Evolutionary conservation across 2,888 invertebrate species (phyloP), one percentile per base, ranked within the genome.

Genomic region (Esperia sulphurella): DNA sequence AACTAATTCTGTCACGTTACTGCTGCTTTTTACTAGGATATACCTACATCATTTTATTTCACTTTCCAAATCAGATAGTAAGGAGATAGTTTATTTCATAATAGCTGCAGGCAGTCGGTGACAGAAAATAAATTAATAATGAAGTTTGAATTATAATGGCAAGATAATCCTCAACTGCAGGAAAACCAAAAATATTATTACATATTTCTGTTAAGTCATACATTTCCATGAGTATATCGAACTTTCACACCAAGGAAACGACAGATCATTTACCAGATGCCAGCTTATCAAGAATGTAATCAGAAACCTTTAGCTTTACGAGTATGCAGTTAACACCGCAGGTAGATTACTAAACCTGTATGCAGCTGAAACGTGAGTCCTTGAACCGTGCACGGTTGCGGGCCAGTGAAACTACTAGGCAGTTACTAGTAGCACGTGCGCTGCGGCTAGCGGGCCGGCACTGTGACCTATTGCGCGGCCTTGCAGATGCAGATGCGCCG

Each of bases 401-500:
- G 52, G 63, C 21, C 21, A 21, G 21, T 21, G 21, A 5, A 21
- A 21, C 21, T n/a, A n/a, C n/a, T 21, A 21, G 21, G 21, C 21
- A 21, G 21, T 21, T 5, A 3, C 3, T 21, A 21, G 21, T 5
- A 5, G 58, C 65, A 65, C 65, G 68, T 64, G 74, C 67, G 69
- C 63, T 61, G 53, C 48, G 43, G 42, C 54, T 77, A 76, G 75
- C 81, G 73, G 75, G 71, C 68, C 69, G 83, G 83, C 86, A 83
- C 79, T 75, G 75, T 86, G 84, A 87, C 87, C 86, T 85, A 86
- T 86, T 68, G 64, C 56, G 61, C 66, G 81, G 81, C 84, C 84
- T 86, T 81, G 70, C 64, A 65, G 2, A 37, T 37, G 39, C 35
- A 35, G 35, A n/a, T 35, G n/a, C n/a, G 35, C 35, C n/a, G 31